Conservation (phyloP, 2,888 invertebrate species). For the Tipula lateralis region DNA sequence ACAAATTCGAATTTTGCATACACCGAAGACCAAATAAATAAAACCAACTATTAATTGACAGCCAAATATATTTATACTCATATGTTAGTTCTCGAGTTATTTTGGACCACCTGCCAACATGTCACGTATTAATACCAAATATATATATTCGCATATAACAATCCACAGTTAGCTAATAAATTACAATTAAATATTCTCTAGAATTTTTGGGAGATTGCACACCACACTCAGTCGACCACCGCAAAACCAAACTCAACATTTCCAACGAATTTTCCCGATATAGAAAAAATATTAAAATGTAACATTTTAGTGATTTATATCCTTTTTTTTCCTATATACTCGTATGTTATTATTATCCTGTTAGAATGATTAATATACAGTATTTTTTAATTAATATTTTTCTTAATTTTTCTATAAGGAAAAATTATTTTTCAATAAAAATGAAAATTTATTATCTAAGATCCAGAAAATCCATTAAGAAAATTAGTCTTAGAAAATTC, state of each 20-base stretch:
- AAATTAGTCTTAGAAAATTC: slow-evolving; percentile 1
- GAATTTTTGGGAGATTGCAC: background rate
- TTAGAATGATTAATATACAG: background rate
- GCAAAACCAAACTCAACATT: background rate
- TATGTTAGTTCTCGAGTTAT: background rate
- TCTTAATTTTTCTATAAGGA: background rate
- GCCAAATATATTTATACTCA: background rate
- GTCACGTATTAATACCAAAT: background rate
- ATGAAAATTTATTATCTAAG: background rate
- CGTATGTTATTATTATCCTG: background rate
- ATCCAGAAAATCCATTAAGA: background rate
- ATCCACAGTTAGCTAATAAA: background rate
- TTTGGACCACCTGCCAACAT: background rate
- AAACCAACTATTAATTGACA: background rate
- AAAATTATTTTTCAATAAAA: slow-evolving; percentile 6
- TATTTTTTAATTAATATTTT: slow-evolving; percentile 12
- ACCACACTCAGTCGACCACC: background rate
- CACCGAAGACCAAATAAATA: background rate
- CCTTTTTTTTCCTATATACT: background rate
- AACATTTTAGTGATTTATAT: slow-evolving; percentile 24
- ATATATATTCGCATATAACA: background rate
- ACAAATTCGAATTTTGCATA: background rate
- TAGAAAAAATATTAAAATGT: background rate
- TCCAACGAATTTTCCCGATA: background rate
- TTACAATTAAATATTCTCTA: background rate